Evolutionary conservation across 2,888 invertebrate genomes (phyloP).

Genomic region (Lumbricus terrestris): DNA sequence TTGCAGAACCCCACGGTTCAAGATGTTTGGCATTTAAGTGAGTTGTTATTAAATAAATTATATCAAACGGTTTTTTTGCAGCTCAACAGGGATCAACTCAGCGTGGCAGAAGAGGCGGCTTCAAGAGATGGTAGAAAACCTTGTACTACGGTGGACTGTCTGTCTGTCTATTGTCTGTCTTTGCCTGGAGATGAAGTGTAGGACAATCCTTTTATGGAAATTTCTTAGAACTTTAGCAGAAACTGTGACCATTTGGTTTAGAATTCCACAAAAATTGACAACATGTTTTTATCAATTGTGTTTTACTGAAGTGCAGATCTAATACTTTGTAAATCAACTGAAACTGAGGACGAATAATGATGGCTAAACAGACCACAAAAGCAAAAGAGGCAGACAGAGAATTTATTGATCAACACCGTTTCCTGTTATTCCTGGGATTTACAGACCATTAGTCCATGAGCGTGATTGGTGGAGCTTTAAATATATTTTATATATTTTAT

Average conservation of each 20-base stretch:
- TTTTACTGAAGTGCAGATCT: background rate
- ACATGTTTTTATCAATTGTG: background rate
- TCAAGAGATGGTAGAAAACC: constrained; percentile 3
- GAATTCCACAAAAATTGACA: background rate
- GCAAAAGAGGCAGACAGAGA: background rate
- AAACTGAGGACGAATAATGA: background rate
- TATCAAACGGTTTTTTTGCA: background rate
- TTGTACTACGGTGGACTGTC: background rate
- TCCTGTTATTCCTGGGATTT: background rate
- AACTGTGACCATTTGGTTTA: background rate
- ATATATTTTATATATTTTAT: background rate
- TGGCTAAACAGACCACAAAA: background rate
- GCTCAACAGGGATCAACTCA: background rate
- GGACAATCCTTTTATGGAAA: background rate
- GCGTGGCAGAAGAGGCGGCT: constrained; percentile 13
- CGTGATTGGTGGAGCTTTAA: background rate
- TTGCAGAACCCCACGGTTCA: too few species aligned
- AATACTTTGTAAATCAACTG: background rate
- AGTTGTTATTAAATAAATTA: background rate
- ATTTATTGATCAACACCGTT: too few species aligned
- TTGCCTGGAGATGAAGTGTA: background rate
- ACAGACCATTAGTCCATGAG: background rate
- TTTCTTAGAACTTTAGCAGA: constrained; percentile 3
- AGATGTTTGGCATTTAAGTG: too few species aligned
- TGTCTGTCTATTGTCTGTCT: too few species aligned